Base-by-base conservation (phyloP, 2,888 invertebrate genomes). In the Embidobia sp. region DNA sequence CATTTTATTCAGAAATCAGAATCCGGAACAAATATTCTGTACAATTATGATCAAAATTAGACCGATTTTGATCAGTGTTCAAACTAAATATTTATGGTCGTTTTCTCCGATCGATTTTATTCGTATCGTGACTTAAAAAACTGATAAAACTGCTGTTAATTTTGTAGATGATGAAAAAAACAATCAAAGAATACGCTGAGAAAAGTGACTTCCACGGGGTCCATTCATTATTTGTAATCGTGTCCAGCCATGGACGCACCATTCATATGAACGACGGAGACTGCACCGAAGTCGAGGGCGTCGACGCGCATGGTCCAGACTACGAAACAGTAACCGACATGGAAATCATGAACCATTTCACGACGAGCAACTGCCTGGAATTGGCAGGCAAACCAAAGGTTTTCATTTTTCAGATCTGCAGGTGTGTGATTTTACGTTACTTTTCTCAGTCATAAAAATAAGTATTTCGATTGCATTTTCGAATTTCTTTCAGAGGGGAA, bases 361-460 rank as follows among this genome's bases (percentile, higher is more conserved):
- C 90, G 11, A 79, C 85, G 0, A 87, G 90, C 66, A 86, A 83
- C 1, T 92, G 92, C 78, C 87, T 88, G 11, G 72, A 87, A 37
- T 87, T 92, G 4, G 87, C 87, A 4, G 91, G 90, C n/a, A 92
- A 92, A 80, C 92, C 92, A 31, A 93, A 92, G 83, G 77, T 92
- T 29, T 92, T 93, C 81, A 90, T 93, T 75, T 91, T 92, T 72
- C 92, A 92, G 89, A 90, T 91, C 1, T 92, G 92, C 84, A 91
- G 91, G 87, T 85, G 4, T 16, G 16, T 4, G 0, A 37, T 8
- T 11, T 40, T 42, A 44, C n/a, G 2, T 40, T 27, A 11, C 15
- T n/a, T n/a, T n/a, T n/a, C n/a, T n/a, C n/a, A n/a, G n/a, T n/a
- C n/a, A n/a, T n/a, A n/a, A n/a, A n/a, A n/a, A 22, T 22, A 22